Evolutionary conservation across 2,888 invertebrate genomes (phyloP).

Genomic region (Trichopoda pennipes): DNA sequence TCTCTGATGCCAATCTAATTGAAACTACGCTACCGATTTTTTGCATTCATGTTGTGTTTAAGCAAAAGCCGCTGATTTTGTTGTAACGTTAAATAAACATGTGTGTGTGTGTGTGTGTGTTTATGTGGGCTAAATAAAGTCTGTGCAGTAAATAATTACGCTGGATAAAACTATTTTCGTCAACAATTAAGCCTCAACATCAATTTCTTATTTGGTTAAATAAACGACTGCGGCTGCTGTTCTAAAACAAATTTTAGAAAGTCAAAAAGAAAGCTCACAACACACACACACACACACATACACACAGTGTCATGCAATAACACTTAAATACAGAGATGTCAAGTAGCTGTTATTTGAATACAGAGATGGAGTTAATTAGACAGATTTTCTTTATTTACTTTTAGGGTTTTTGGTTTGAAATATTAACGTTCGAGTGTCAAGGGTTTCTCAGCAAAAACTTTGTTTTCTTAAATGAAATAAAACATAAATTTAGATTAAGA

Average conservation of each 20-base stretch:
- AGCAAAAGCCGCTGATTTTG: neutral
- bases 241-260: neutral
- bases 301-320: too few species aligned
- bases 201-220: slow-evolving; percentile 51
- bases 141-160: slow-evolving; percentile 23
- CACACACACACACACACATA: neutral
- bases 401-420: too few species aligned
- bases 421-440: too few species aligned
- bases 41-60: neutral
- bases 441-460: too few species aligned
- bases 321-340: too few species aligned
- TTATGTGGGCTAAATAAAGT: neutral
- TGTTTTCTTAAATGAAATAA: too few species aligned
- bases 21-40: slow-evolving; percentile 6
- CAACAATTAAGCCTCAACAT: slow-evolving; percentile 62
- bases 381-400: too few species aligned
- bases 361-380: too few species aligned
- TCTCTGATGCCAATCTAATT: neutral
- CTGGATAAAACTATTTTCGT: slow-evolving; percentile 58
- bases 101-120: neutral
- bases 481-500: too few species aligned
- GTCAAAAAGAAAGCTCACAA: neutral
- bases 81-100: neutral
- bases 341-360: too few species aligned
- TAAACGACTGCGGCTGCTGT: slow-evolving; percentile 20